These are phyloP conservation scores for Graptemys geographica DNA, from an alignment of 2,797 vertebrate species.

Conservation along the genomic window DNA sequence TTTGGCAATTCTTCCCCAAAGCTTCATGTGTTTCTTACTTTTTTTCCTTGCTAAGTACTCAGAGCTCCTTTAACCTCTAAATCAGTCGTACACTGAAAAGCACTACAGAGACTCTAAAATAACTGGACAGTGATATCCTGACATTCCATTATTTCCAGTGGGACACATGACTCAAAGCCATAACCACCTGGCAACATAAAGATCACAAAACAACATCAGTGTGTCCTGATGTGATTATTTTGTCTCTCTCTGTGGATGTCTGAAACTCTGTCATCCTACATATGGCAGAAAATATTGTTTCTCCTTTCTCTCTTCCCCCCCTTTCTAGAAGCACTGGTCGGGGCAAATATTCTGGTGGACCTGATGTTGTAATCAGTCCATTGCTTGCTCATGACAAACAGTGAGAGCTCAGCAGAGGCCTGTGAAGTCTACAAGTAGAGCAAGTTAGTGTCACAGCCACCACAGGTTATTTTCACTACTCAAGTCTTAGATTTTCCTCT, in stretches of 20 bases:
- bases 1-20: background rate
- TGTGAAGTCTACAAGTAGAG: rapidly evolving
- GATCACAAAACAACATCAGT: background rate
- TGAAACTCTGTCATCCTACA: background rate
- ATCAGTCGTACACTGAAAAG: background rate
- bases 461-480: background rate
- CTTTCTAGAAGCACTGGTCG: background rate
- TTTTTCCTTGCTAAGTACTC: background rate
- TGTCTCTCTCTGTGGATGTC: background rate
- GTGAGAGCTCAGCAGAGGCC: background rate
- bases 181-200: background rate
- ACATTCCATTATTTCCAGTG: background rate
- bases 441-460: background rate
- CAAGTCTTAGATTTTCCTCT: background rate
- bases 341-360: background rate
- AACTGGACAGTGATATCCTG: background rate
- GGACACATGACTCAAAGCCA: rapidly evolving
- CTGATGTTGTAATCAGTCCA: background rate
- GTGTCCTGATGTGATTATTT: background rate
- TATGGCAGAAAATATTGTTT: background rate
- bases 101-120: background rate
- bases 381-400: background rate
- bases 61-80: background rate
- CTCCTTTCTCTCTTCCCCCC: background rate
- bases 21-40: background rate